A percentile compares a stretch with the other conserved stretches of the same genome.
phyloP scores from a whole-genome alignment of 2,113 vertebrate genomes.

The Centropus bengalensis region DNA sequence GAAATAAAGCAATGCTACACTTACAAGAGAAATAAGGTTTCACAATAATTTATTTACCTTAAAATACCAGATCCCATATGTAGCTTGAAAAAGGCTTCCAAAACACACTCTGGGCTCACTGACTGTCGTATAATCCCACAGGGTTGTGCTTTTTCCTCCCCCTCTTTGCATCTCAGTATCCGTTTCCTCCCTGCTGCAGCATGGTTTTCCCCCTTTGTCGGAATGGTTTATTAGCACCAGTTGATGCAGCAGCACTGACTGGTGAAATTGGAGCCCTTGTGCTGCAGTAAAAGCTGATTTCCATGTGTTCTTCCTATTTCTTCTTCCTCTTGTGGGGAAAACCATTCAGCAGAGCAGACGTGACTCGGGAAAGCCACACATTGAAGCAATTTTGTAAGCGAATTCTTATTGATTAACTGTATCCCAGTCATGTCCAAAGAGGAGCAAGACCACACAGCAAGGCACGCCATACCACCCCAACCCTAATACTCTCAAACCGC shows the following conservation, averaged over 20 bases:
- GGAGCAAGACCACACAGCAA: constrained; percentile 12
- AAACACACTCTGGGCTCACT: background rate
- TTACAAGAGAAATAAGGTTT: background rate
- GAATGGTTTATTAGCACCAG: background rate
- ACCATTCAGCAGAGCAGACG: background rate
- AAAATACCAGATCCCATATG: background rate
- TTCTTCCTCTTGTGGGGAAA: background rate
- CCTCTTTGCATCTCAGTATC: background rate
- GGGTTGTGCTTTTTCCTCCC: background rate
- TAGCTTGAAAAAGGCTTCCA: background rate
- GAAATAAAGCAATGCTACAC: constrained; percentile 11
- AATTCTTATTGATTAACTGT: constrained; percentile 9
- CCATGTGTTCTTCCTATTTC: background rate
- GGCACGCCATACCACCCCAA: background rate
- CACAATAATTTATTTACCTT: background rate
- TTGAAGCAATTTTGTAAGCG: constrained; percentile 5
- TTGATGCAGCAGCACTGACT: background rate
- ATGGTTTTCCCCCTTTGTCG: background rate
- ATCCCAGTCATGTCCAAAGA: background rate
- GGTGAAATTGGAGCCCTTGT: background rate
- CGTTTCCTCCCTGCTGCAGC: background rate
- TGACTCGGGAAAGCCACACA: constrained; percentile 5
- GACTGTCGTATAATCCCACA: background rate
- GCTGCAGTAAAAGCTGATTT: background rate
- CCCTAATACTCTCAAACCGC: background rate